A percentile compares a stretch with the other conserved stretches of the same genome.
These are phyloP conservation scores for Ephydatia muelleri DNA, from an alignment of 37 sponge, comb jelly and placozoan species.

Conservation along the genomic window DNA sequence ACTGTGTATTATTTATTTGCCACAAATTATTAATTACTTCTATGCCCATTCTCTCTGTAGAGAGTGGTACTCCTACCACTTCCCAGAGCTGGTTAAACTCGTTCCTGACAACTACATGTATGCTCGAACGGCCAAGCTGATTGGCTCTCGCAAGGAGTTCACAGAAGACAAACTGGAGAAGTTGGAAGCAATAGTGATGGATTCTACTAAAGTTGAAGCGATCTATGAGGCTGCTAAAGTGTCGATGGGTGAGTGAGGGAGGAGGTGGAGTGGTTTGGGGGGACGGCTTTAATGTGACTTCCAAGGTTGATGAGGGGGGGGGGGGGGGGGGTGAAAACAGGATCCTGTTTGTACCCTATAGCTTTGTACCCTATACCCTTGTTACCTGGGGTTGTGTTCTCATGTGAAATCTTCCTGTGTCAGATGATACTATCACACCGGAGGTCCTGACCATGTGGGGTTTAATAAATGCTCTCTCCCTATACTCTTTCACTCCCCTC, in stretches of 20 bases:
- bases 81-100: constrained; percentile 95
- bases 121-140: constrained; percentile 78
- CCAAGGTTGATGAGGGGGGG: too few relatives aligned
- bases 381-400: too few relatives aligned
- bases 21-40: not conserved
- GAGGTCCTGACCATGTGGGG: too few relatives aligned
- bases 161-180: constrained; percentile 77
- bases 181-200: constrained; percentile 85
- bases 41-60: constrained; percentile 49
- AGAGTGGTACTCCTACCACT: constrained; percentile 99
- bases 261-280: not conserved
- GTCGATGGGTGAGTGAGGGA: constrained; percentile 95
- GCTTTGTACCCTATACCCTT: too few relatives aligned
- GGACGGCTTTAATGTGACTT: not conserved
- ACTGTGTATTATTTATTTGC: not conserved
- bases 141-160: constrained; percentile 85
- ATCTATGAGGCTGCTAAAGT: constrained; percentile 85
- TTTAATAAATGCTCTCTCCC: too few relatives aligned
- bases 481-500: too few relatives aligned
- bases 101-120: constrained; percentile 95
- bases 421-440: too few relatives aligned
- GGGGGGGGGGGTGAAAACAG: too few relatives aligned
- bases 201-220: constrained; percentile 84
- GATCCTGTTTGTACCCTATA: too few relatives aligned
- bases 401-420: too few relatives aligned